Conservation (phyloP, 2,113 vertebrate genomes). For the Mustela lutreola region DNA sequence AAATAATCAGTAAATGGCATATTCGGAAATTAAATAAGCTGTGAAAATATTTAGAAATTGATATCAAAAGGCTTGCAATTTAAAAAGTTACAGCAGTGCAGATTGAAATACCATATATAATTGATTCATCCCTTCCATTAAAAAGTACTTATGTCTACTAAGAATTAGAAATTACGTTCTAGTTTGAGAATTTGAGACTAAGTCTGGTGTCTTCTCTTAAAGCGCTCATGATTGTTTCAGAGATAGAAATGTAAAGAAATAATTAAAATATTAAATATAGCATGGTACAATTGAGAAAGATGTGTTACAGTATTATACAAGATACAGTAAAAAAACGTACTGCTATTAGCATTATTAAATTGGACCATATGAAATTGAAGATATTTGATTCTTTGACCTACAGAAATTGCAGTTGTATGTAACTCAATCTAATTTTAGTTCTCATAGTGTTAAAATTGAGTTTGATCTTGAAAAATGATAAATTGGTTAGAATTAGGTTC, state of each 20-base stretch:
- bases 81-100: not conserved
- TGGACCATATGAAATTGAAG: not conserved
- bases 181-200: not conserved
- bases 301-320: not conserved
- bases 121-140: not conserved
- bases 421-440: not conserved
- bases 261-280: not conserved
- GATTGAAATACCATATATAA: not conserved
- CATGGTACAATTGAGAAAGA: not conserved
- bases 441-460: not conserved
- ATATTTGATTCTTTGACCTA: slow-evolving; percentile 1
- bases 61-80: not conserved
- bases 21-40: not conserved
- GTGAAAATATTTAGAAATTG: not conserved
- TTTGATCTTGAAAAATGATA: slow-evolving; percentile 34
- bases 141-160: not conserved
- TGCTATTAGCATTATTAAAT: slow-evolving; percentile 3
- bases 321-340: not conserved
- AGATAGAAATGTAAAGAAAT: not conserved
- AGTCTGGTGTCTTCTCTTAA: not conserved
- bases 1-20: not conserved
- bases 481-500: not conserved
- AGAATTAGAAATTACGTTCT: not conserved
- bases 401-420: not conserved
- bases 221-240: not conserved